Evolutionary conservation across 2,888 invertebrate species (phyloP).

Genomic region (Thereva unica): DNA sequence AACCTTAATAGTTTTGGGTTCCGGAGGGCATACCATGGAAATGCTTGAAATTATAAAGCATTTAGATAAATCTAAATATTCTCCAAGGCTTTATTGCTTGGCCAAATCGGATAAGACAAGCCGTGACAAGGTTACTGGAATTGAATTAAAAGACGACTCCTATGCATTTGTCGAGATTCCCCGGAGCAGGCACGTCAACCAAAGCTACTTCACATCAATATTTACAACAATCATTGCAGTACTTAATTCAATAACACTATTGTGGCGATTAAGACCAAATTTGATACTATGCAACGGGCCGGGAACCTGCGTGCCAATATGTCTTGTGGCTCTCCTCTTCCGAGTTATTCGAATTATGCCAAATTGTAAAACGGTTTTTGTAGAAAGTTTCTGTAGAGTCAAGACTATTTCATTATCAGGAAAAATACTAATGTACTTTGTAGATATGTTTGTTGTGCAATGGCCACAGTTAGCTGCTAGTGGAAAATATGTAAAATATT

Average conservation of each 20-base stretch:
- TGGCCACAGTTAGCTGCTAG: slow-evolving; percentile 72
- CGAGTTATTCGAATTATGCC: slow-evolving; percentile 68
- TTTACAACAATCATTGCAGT: slow-evolving; percentile 76
- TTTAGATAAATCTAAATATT: slow-evolving; percentile 67
- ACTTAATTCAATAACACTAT: slow-evolving; percentile 69
- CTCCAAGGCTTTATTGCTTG: slow-evolving; percentile 76
- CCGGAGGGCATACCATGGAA: slow-evolving; percentile 84
- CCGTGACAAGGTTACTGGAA: slow-evolving; percentile 65
- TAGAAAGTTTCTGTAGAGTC: slow-evolving; percentile 95
- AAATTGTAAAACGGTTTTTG: slow-evolving; percentile 78
- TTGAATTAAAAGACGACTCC: slow-evolving; percentile 54
- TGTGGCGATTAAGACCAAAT: slow-evolving; percentile 74
- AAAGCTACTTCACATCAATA: slow-evolving; percentile 79
- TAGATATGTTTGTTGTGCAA: slow-evolving; percentile 88
- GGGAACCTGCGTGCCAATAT: slow-evolving; percentile 93
- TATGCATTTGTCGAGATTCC: slow-evolving; percentile 63
- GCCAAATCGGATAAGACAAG: slow-evolving; percentile 81
- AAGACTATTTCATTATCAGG: slow-evolving; percentile 87
- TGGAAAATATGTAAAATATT: slow-evolving; percentile 70
- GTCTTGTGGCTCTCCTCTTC: slow-evolving; percentile 74
- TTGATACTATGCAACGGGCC: slow-evolving; percentile 92
- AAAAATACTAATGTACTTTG: slow-evolving; percentile 79
- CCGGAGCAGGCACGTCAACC: slow-evolving; percentile 84
- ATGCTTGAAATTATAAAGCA: slow-evolving; percentile 74
- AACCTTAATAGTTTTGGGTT: slow-evolving; percentile 53